These are phyloP conservation scores for Smutsia gigantea DNA, from an alignment of 2,797 vertebrate genomes.

Conservation along the genomic window DNA sequence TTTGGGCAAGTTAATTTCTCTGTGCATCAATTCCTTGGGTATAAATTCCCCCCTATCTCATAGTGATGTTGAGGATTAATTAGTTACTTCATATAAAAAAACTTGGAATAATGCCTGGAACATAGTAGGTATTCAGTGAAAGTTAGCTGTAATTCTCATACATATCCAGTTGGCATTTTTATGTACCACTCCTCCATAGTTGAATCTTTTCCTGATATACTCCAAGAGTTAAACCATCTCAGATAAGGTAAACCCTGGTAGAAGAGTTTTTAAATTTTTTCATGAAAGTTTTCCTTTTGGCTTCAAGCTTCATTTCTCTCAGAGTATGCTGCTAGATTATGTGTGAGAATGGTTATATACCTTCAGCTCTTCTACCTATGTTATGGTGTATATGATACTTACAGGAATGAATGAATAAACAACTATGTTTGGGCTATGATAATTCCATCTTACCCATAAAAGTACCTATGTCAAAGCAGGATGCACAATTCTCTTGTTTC, in stretches of 20 bases:
- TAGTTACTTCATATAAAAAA: background rate
- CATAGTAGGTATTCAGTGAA: constrained; percentile 5
- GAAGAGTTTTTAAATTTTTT: background rate
- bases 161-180: constrained; percentile 24
- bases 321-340: background rate
- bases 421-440: background rate
- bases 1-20: constrained; percentile 1
- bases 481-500: background rate
- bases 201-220: background rate
- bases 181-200: background rate
- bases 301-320: constrained; percentile 15
- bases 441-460: background rate
- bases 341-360: background rate
- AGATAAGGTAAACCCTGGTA: background rate
- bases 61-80: background rate
- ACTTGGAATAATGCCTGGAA: constrained; percentile 9
- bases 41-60: background rate
- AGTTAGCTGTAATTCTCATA: background rate
- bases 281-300: background rate
- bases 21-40: background rate
- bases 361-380: background rate
- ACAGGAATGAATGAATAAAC: background rate
- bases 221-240: background rate
- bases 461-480: background rate
- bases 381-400: background rate